These are phyloP conservation scores for Eublepharis macularius DNA, from an alignment of 2,113 vertebrate species.

Conservation along the genomic window DNA sequence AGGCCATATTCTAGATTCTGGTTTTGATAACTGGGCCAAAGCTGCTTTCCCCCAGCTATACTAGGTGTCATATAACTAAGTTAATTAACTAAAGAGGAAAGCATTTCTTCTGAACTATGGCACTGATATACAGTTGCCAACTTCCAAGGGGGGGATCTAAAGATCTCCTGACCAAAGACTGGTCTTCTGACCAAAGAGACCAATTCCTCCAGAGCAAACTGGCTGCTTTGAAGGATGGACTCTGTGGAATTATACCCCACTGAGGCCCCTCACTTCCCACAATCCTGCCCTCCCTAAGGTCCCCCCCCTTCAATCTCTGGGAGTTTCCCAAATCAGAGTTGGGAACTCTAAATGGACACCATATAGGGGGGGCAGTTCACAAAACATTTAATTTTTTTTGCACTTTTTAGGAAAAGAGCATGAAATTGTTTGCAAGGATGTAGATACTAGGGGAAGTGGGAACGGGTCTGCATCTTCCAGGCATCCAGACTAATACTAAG, in stretches of 20 bases:
- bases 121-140: no score
- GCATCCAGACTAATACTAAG: background rate
- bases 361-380: no score
- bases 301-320: background rate
- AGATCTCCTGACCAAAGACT: no score
- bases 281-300: background rate
- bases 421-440: background rate
- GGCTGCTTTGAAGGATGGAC: no score
- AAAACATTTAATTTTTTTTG: no score
- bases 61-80: background rate
- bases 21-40: background rate
- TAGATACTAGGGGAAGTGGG: background rate
- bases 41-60: background rate
- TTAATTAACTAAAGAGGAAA: background rate
- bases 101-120: background rate
- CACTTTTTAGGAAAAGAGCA: background rate
- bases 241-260: no score
- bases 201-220: no score
- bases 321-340: no score
- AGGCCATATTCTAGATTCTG: background rate
- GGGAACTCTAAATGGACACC: no score
- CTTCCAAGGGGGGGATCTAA: no score
- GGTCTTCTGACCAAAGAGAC: no score
- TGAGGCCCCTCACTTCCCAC: background rate
- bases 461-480: background rate